Base-by-base conservation (phyloP, 1,140 invertebrate genomes). In the Drosophila kikkawai region DNA sequence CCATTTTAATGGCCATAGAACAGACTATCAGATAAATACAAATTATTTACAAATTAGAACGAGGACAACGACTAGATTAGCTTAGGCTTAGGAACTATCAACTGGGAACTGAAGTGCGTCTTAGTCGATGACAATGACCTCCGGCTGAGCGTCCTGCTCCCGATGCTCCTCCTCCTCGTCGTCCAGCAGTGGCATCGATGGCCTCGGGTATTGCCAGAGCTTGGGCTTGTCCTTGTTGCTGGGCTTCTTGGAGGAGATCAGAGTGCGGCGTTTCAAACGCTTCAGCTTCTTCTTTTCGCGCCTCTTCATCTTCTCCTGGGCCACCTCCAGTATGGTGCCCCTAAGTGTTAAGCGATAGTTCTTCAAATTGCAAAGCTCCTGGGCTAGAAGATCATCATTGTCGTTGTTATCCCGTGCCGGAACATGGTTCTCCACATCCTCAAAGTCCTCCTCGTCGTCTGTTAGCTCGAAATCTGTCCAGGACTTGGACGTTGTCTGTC, bases 231-330 rank as follows among this genome's bases (percentile, higher is more conserved):
- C 57, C 58, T 90, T 90, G n/a, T 82, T 90, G 58, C 85, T 90
- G 32, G 85, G 85, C 29, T 90, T 90, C 42, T 90, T 90, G 8
- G 85, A 90, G 45, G 85, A 90, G 37, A 90, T 90, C 34, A 90
- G 51, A 0, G 86, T 85, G 39, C 85, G 85, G 0, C 85, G 81
- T 41, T 85, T 85, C 32, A 90, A 51, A 8, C 85, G 86, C 55
- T 90, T 90, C 9, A 90, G 17, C 9, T 82, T 90, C 29, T 63
- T 90, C 41, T 91, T 81, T 1, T 76, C 68, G 1, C 79, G 71
- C 26, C 53, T 82, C 22, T 75, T 78, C 32, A 85, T 29, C 61
- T 79, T 86, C 44, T 91, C 75, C 47, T 85, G 70, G 17, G 85
- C 86, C 47, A 82, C 50, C 19, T 91, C 48, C 4, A 90, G 0